Evolutionary conservation across 2,888 invertebrate genomes (phyloP).

Genomic region (Empis livida): DNA sequence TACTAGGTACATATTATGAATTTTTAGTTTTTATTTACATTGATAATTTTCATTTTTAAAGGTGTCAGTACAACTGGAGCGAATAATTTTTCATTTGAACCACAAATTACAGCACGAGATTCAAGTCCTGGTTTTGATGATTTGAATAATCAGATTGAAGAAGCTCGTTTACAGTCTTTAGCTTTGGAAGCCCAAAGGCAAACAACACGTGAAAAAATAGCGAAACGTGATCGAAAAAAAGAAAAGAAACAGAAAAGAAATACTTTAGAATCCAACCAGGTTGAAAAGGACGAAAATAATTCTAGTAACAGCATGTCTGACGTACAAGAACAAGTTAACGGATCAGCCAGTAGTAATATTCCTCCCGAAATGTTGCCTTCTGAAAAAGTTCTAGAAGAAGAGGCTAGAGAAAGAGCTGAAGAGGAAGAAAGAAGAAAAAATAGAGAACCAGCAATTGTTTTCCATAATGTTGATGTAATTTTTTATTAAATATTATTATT

Average conservation of each 20-base stretch:
- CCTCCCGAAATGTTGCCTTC: conserved; percentile 36
- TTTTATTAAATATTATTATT: neutral
- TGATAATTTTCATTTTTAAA: neutral
- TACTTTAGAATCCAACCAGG: neutral
- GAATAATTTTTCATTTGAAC: conserved; percentile 12
- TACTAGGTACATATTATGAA: conserved; percentile 36
- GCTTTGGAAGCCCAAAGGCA: conserved; percentile 54
- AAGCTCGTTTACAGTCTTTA: conserved; percentile 55
- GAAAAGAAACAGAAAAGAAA: conserved; percentile 46
- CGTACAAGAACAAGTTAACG: conserved; percentile 28
- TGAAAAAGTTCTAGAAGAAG: conserved; percentile 42
- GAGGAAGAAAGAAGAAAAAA: conserved; percentile 57
- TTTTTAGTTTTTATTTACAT: conserved; percentile 36
- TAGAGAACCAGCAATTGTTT: conserved; percentile 70
- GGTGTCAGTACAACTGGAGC: conserved; percentile 2
- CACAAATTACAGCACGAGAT: conserved; percentile 26
- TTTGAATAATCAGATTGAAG: conserved; percentile 60
- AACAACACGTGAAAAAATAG: conserved; percentile 58
- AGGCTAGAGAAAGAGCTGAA: conserved; percentile 49
- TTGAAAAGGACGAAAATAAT: neutral
- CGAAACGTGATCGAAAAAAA: conserved; percentile 57
- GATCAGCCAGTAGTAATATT: conserved; percentile 31
- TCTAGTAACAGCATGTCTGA: conserved; percentile 19
- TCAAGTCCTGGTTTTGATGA: conserved; percentile 57
- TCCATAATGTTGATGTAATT: conserved; percentile 56